Base-by-base conservation (phyloP, 30 jellyfish, hydroid and myxozoan species). In the Hydractinia echinata region DNA sequence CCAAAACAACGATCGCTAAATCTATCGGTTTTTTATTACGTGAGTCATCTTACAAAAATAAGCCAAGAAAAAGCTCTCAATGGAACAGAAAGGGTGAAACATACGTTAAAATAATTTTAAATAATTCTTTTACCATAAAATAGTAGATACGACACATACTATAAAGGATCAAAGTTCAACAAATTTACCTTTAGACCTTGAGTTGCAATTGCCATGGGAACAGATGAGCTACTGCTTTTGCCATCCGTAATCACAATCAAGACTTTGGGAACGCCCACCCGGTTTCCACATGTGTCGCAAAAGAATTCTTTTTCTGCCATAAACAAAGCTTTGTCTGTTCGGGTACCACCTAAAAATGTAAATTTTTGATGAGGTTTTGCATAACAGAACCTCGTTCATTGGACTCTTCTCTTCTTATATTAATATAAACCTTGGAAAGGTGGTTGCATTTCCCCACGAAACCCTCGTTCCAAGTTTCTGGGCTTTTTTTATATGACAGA, bases 181-280 rank as follows among this genome's bases (percentile, higher is more conserved):
- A 11, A 0, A 67, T 20, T 11, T 51, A 90, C 97, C 95, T 91
- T 91, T 86, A 91, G 73, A 7, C 81, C 76, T 73, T 82, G 61
- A 5, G 89, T 51, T 9, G 92, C 97, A 16, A 55, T 49, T 51
- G 76, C 81, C 71, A 91, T 69, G 39, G 79, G 87, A 49, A 61
- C 88, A 9, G 96, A 83, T 16, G 80, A 70, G 13, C 61, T 51
- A 53, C 77, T 81, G 54, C 96, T 87, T 54, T 82, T 88, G 8
- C 96, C 99, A 66, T 93, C 99, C 5, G 99, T 93, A 10, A 93
- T 77, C 9, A 87, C 95, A 10, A 93, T 62, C 58, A 93, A 83
- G 48, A 87, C 96, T 73, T 87, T 84, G 0, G 96, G 95, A 19
- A 61, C 56, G 15, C 64, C 80, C 14, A 81, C 73, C 49, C 86